Evolutionary conservation across 2,113 vertebrate species (phyloP).

Genomic region (Podilymbus podiceps): DNA sequence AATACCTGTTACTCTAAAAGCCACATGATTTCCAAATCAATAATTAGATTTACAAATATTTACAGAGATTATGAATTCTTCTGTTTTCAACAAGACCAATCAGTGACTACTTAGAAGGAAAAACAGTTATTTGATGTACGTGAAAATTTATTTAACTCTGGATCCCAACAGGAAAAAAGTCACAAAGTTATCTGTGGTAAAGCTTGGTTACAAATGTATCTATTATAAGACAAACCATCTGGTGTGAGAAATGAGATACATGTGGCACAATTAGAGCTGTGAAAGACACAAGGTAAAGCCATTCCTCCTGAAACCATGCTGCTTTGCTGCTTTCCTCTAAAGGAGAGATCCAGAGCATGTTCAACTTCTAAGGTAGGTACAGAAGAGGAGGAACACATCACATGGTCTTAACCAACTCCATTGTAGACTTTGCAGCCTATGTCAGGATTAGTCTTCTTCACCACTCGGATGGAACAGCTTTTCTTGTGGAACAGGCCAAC

Average conservation of each 20-base stretch:
- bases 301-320: not conserved
- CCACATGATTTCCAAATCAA: not conserved
- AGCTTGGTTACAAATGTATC: not conserved
- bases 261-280: not conserved
- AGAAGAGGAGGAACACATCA: not conserved
- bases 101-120: not conserved
- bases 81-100: not conserved
- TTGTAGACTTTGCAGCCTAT: slow-evolving; percentile 55
- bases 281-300: not conserved
- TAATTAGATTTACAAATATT: not conserved
- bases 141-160: slow-evolving; percentile 40
- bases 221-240: not conserved
- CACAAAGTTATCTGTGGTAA: not conserved
- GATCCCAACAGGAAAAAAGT: not conserved
- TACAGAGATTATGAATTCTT: not conserved
- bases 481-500: slow-evolving; percentile 57
- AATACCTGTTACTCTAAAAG: not conserved
- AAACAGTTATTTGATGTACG: not conserved
- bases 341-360: not conserved
- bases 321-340: not conserved
- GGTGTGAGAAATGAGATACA: not conserved
- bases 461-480: slow-evolving; percentile 58
- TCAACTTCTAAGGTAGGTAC: not conserved
- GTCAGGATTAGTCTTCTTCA: slow-evolving; percentile 58
- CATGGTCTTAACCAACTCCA: not conserved